Evolutionary conservation across 1,140 invertebrate species (phyloP).

Genomic region (Caenorhabditis inopinata): DNA sequence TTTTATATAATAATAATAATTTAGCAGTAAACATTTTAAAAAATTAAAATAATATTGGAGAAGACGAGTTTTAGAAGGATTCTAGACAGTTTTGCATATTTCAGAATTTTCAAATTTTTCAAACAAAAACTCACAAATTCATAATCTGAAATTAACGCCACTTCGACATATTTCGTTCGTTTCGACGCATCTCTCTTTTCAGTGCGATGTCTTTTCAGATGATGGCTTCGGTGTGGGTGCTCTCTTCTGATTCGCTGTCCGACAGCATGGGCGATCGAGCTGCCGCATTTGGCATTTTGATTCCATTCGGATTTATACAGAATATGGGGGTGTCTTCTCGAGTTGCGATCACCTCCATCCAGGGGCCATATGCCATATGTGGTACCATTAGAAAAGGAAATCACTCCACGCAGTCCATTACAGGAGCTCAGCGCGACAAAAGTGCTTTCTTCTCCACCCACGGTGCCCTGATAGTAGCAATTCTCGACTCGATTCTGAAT

Average conservation of each 20-base stretch:
- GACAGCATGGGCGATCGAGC: constrained; percentile 29
- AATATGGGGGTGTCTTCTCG: constrained; percentile 61
- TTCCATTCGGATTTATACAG: constrained; percentile 57
- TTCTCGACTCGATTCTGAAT: constrained; percentile 57
- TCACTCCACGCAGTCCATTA: constrained; percentile 61
- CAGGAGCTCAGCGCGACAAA: constrained; percentile 66
- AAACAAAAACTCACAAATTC: constrained; percentile 54
- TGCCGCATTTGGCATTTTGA: constrained; percentile 57
- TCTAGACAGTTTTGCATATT: neutral
- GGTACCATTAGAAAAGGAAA: constrained; percentile 63
- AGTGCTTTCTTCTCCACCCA: constrained; percentile 59
- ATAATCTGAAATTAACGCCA: constrained; percentile 62
- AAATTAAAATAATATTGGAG: too few relatives aligned
- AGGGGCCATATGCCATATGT: constrained; percentile 65
- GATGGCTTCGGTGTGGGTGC: neutral
- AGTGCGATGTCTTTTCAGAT: neutral
- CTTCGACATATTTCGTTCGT: constrained; percentile 63
- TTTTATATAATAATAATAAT: too few relatives aligned
- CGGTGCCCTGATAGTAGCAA: constrained; percentile 63
- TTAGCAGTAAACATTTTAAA: too few relatives aligned
- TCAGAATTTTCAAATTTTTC: neutral
- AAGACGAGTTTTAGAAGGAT: too few relatives aligned
- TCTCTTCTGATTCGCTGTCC: neutral
- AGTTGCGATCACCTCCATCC: constrained; percentile 58
- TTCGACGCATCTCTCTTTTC: constrained; percentile 48